These are phyloP conservation scores for Mastomys natalensis DNA, from an alignment of 2,113 vertebrate species.

Conservation along the genomic window DNA sequence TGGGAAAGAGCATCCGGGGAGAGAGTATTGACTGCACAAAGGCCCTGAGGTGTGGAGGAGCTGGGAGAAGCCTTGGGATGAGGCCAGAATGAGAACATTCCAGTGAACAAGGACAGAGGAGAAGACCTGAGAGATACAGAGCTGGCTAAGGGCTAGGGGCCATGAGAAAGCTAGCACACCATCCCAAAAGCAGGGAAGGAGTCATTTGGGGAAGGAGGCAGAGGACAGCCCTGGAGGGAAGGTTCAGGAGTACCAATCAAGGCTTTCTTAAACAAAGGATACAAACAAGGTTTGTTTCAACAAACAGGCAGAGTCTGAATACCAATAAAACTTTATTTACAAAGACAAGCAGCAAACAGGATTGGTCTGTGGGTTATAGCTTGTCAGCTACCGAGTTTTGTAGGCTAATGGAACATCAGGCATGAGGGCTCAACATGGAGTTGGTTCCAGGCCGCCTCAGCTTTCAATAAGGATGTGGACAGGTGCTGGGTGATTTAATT, in stretches of 20 bases:
- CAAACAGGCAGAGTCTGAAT: background rate
- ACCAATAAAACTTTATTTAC: slow-evolving; percentile 13
- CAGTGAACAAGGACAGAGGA: background rate
- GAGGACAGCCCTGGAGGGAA: background rate
- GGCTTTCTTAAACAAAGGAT: background rate
- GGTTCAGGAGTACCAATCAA: background rate
- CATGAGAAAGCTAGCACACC: background rate
- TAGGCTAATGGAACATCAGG: background rate
- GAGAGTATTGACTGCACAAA: background rate
- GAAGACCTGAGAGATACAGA: background rate
- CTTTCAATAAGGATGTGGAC: background rate
- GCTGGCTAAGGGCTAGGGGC: background rate
- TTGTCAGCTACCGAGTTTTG: background rate
- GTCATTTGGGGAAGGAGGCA: background rate
- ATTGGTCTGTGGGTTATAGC: background rate
- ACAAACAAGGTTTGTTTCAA: background rate
- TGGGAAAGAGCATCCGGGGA: background rate
- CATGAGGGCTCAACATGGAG: too few relatives aligned
- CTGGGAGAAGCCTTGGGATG: background rate
- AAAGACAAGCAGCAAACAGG: background rate
- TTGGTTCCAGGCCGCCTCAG: background rate
- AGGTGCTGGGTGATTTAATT: background rate
- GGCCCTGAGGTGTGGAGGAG: background rate
- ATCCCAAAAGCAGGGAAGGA: background rate
- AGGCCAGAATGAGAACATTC: background rate